Evolutionary conservation across 2,888 invertebrate species (phyloP).

Genomic region (Ichneumoninae sp.): DNA sequence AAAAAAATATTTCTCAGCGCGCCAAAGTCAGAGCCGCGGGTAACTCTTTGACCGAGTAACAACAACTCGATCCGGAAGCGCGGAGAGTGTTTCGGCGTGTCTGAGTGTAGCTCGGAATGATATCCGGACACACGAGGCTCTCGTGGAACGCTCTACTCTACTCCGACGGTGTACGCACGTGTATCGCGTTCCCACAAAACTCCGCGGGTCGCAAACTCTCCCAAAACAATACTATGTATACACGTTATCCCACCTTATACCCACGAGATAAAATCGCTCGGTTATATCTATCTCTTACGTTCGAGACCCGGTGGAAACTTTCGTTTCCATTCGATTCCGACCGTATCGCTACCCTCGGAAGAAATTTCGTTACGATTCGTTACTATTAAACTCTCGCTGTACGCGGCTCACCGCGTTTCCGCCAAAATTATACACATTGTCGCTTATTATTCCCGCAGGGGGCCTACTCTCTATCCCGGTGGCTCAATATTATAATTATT

Average conservation of each 20-base stretch:
- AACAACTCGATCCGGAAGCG: conserved; percentile 21
- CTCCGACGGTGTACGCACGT: not conserved
- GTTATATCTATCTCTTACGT: conserved; percentile 39
- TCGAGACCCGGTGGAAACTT: conserved; percentile 57
- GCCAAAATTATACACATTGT: conserved; percentile 52
- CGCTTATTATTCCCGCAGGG: conserved; percentile 45
- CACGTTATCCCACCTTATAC: conserved; percentile 43
- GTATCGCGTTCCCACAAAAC: conserved; percentile 58
- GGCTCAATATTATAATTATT: conserved; percentile 59
- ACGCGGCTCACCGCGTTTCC: conserved; percentile 22
- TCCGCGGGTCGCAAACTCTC: conserved; percentile 36
- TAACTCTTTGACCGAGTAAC: not conserved
- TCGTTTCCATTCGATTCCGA: conserved; percentile 43
- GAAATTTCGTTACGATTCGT: conserved; percentile 35
- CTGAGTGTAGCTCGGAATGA: conserved; percentile 12
- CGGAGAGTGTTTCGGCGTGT: conserved; percentile 32
- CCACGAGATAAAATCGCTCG: conserved; percentile 65
- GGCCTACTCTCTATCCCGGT: conserved; percentile 13
- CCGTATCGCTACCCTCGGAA: not conserved
- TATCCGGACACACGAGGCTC: conserved; percentile 39
- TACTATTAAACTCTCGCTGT: conserved; percentile 31
- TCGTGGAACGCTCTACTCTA: not conserved
- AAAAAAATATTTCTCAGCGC: not conserved
- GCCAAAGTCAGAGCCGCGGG: not conserved
- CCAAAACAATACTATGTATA: conserved; percentile 58